These are phyloP conservation scores for Panthera leo DNA, from an alignment of 2,113 vertebrate genomes.

Conservation along the genomic window DNA sequence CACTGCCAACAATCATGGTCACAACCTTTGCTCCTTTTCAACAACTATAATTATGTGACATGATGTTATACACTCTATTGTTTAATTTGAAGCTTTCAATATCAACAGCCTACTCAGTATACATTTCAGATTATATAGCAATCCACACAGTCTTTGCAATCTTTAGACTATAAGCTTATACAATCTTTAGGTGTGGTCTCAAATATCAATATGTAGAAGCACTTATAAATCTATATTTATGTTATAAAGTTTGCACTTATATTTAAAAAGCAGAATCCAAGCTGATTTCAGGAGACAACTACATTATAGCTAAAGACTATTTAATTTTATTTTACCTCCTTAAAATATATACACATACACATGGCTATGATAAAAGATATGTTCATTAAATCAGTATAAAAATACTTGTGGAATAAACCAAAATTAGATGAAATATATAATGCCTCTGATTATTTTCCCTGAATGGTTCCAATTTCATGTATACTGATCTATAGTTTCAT, in stretches of 20 bases:
- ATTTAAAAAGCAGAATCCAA: neutral
- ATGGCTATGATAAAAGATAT: neutral
- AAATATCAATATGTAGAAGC: neutral
- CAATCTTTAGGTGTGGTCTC: neutral
- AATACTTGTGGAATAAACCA: neutral
- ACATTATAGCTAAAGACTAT: neutral
- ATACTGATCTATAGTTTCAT: neutral
- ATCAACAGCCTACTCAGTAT: neutral
- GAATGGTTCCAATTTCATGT: neutral
- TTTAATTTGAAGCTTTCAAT: constrained; percentile 42
- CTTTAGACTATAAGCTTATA: neutral
- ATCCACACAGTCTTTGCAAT: neutral
- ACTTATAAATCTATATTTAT: neutral
- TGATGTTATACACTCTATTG: neutral
- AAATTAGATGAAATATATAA: neutral
- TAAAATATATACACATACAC: neutral
- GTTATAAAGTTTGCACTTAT: neutral
- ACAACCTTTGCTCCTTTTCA: constrained; percentile 46
- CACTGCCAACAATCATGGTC: neutral
- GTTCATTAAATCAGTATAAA: neutral
- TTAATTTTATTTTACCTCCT: neutral
- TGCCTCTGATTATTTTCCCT: neutral
- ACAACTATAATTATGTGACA: constrained; percentile 52
- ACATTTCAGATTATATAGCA: neutral
- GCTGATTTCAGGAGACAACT: neutral